Evolutionary conservation across 2,797 vertebrate genomes (phyloP), one percentile per base, ranked within the genome.

Genomic region (Rhinogobio ventralis): DNA sequence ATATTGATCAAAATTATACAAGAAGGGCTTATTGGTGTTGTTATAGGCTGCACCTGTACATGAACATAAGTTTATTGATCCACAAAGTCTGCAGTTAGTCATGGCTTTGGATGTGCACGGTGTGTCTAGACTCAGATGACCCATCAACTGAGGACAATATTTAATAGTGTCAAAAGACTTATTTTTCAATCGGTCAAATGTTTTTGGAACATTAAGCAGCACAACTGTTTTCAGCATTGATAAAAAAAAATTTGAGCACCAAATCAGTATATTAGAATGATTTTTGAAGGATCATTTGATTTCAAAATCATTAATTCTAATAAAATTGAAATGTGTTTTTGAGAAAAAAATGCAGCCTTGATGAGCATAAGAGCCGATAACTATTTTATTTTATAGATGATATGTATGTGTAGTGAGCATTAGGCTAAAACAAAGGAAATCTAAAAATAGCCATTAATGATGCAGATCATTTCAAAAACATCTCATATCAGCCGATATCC

Each of bases 81-180:
- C 53, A 72, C n/a, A 64, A 69, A 72, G 33, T 79, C 75, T 64
- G 28, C 55, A 11, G 25, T 23, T 45, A 11, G 28, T 42, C 33
- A 5, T 17, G 23, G 19, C 11, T 76, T 83, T 51, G 46, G 14
- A 17, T 33, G 46, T 20, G n/a, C 39, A 23, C 71, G n/a, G 15
- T 74, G 72, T 64, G 86, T 92, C 91, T 89, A 13, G 84, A 81
- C 23, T 30, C n/a, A 80, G 46, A 80, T 79, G 80, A 88, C 23
- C 60, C 28, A 73, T 30, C 53, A 76, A 64, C 60, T n/a, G 42
- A 75, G 28, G 42, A 36, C 30, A 81, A 36, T 11, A 36, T 46
- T 36, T 33, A n/a, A 71, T 69, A 55, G 28, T 57, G 33, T 30
- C n/a, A 81, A 69, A 69, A 69, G 49, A 81, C 79, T 57, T 81